Evolutionary conservation across 1,140 invertebrate genomes (phyloP), one percentile per base, ranked within the genome.

Genomic region (Drusus annulatus): DNA sequence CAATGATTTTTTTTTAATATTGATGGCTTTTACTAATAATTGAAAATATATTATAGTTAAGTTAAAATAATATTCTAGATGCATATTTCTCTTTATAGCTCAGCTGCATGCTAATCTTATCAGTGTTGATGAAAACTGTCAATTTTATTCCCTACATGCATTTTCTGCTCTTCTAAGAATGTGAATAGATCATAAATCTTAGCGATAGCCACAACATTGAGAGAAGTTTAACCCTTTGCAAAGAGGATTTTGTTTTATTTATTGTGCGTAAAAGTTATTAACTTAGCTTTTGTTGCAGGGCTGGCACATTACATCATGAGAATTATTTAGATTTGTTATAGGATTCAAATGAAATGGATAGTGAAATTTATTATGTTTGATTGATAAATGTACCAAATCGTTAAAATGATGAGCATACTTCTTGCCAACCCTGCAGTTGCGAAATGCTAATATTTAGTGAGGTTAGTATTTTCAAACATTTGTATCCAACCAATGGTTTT

Each of bases 71-170:
- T 51, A 68, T 15, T 80, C 71, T 76, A 80, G 54, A 75, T 50
- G 63, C 19, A n/a, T 21, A 28, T 77, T 17, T 50, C 23, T 28
- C n/a, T 71, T 62, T 74, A 31, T 77, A 81, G 80, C 68, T 54
- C 80, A 78, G 80, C 80, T 76, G 80, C 80, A 81, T 81, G 80
- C 80, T 75, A 54, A 77, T 78, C 76, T 45, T 68, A 65, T 76
- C 63, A 75, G 74, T 69, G 60, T 73, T 77, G 51, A 76, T 75
- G 74, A 60, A 65, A 65, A 65, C 25, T n/a, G 23, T 7, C 28
- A n/a, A 65, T 28, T 16, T 31, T 60, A 60, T 17, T 60, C 56
- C 80, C 80, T 81, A 81, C 80, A 81, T 81, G 80, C 80, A 78
- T 65, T 28, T 65, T 60, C 21, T 65, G 23, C 25, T 28, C 6